phyloP scores from a whole-genome alignment of 2,888 invertebrate species.

The Cantharis rustica region DNA sequence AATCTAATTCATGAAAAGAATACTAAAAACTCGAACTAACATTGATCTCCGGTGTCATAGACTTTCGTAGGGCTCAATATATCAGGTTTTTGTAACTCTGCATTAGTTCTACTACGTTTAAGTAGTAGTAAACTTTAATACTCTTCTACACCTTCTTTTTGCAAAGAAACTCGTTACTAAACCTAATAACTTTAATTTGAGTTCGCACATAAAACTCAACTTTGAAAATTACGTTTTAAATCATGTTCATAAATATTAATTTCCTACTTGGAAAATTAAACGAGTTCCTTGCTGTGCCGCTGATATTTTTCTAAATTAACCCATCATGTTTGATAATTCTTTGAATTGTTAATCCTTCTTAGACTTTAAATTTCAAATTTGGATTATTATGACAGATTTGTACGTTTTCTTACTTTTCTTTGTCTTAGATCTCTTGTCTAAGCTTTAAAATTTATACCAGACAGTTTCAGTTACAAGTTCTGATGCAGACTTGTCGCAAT shows the following conservation, averaged over 20 bases:
- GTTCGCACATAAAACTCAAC: not conserved
- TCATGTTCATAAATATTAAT: not conserved
- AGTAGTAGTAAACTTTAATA: not conserved
- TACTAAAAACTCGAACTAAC: not conserved
- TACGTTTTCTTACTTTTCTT: not conserved
- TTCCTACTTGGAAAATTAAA: not conserved
- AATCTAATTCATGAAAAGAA: not conserved
- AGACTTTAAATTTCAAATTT: no score
- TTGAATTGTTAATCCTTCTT: not conserved
- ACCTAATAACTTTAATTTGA: not conserved
- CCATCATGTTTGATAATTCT: not conserved
- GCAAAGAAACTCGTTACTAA: not conserved
- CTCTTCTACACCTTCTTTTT: not conserved
- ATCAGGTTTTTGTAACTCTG: not conserved
- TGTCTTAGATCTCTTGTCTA: not conserved
- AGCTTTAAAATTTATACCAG: not conserved
- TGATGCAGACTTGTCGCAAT: not conserved
- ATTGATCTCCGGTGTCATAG: not conserved
- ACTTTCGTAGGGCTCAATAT: not conserved
- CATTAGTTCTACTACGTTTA: not conserved
- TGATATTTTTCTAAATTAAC: not conserved
- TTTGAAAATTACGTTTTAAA: not conserved
- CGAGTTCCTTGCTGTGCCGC: not conserved
- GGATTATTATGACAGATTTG: not conserved
- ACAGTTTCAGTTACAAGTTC: not conserved